A percentile compares a stretch with the other conserved stretches of the same genome.
phyloP scores from a whole-genome alignment of 2,113 vertebrate species.

The Syngnathoides biaculeatus region DNA sequence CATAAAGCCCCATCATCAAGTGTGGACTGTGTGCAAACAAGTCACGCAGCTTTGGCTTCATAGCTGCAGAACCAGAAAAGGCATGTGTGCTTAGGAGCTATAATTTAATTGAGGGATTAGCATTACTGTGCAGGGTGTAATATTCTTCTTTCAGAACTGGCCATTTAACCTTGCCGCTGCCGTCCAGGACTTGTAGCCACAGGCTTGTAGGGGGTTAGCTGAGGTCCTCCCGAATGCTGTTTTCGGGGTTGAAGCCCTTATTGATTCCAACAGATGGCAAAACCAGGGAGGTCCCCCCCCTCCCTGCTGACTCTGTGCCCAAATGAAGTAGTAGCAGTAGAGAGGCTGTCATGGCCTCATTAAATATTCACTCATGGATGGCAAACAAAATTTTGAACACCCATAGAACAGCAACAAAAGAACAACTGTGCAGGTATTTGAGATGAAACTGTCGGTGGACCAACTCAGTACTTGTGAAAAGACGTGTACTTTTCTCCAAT shows the following conservation, averaged over 20 bases:
- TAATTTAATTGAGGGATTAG: slow-evolving; percentile 75
- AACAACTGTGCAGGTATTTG: slow-evolving; percentile 34
- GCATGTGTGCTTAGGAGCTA: slow-evolving; percentile 58
- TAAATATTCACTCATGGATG: slow-evolving; percentile 67
- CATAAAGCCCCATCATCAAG: slow-evolving; percentile 59
- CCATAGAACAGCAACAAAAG: slow-evolving; percentile 42
- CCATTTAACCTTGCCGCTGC: slow-evolving; percentile 71
- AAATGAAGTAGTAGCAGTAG: slow-evolving; percentile 69
- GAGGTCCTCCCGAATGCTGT: slow-evolving; percentile 50
- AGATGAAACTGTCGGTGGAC: slow-evolving; percentile 13
- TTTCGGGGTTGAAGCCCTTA: slow-evolving; percentile 53
- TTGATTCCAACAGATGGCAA: slow-evolving; percentile 75
- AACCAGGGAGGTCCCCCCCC: slow-evolving; percentile 59
- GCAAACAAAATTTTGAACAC: slow-evolving; percentile 50
- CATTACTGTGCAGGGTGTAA: slow-evolving; percentile 63
- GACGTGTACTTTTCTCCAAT: slow-evolving; percentile 33
- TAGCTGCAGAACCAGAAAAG: slow-evolving; percentile 47
- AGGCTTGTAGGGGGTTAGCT: slow-evolving; percentile 60
- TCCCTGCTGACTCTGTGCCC: slow-evolving; percentile 68
- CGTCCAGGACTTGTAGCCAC: slow-evolving; percentile 59
- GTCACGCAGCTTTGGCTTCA: slow-evolving; percentile 47
- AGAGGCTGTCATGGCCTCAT: slow-evolving; percentile 60
- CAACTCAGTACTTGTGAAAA: neutral
- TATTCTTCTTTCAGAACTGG: slow-evolving; percentile 67
- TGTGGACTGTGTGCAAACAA: slow-evolving; percentile 56